phyloP scores from a whole-genome alignment of 2,888 invertebrate genomes.

The Autographa pulchrina region DNA sequence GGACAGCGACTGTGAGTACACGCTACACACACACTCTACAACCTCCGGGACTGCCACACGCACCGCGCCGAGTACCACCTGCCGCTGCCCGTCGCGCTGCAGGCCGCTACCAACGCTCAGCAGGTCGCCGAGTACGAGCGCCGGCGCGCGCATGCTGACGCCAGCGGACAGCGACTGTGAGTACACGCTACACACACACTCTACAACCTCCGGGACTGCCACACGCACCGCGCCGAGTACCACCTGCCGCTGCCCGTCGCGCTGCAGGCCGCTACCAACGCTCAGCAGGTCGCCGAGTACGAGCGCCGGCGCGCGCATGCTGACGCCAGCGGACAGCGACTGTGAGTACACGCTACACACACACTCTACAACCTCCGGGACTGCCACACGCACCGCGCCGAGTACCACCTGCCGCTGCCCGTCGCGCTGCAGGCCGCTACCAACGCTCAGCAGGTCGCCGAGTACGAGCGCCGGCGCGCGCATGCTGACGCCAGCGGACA shows the following conservation, averaged over 20 bases:
- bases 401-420: constrained; percentile 95
- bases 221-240: constrained; percentile 92
- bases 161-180: constrained; percentile 93
- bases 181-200: too few species aligned
- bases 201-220: too few species aligned
- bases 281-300: constrained; percentile 92
- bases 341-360: constrained; percentile 79
- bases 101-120: constrained; percentile 93
- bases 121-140: constrained; percentile 93
- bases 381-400: constrained; percentile 87
- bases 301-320: constrained; percentile 92
- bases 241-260: constrained; percentile 97
- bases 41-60: too few species aligned
- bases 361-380: too few species aligned
- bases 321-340: constrained; percentile 92
- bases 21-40: too few species aligned
- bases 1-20: constrained; percentile 91
- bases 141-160: constrained; percentile 91
- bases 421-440: constrained; percentile 95
- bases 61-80: constrained; percentile 95
- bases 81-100: constrained; percentile 96
- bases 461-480: constrained; percentile 91
- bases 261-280: constrained; percentile 94
- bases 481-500: constrained; percentile 91
- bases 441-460: constrained; percentile 93